Conservation (phyloP, 2,797 vertebrate genomes). For the Diglossa cyanea region DNA sequence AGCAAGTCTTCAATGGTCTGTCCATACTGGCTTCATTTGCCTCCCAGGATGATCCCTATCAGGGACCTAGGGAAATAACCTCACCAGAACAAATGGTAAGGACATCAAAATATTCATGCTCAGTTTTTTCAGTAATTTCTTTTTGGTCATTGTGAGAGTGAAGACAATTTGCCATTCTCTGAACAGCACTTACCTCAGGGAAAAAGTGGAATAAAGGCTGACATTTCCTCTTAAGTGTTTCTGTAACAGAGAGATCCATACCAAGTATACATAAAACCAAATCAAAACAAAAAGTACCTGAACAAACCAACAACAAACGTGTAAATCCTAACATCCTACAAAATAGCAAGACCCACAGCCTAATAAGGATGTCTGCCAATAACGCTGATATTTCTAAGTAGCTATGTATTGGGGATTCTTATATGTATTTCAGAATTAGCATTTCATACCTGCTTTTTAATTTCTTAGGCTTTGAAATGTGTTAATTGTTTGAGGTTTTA, state of each 20-base stretch:
- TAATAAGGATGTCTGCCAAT: neutral
- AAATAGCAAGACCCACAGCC: neutral
- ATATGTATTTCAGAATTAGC: neutral
- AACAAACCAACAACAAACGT: neutral
- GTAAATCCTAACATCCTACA: neutral
- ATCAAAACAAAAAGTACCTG: neutral
- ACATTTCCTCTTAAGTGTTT: neutral
- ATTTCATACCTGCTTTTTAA: neutral
- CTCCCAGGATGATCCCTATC: constrained; percentile 91
- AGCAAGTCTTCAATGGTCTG: constrained; percentile 96
- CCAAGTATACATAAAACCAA: neutral
- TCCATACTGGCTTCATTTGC: constrained; percentile 94
- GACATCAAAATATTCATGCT: neutral
- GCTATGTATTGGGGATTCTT: neutral
- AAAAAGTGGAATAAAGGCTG: neutral
- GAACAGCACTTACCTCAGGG: neutral
- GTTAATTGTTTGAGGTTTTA: neutral
- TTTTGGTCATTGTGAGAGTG: neutral
- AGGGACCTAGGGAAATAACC: constrained; percentile 88
- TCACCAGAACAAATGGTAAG: constrained; percentile 89
- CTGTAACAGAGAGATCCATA: neutral
- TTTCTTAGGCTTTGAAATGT: neutral
- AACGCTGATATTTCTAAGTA: neutral
- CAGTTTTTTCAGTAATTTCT: neutral
- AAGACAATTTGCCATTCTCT: neutral